Evolutionary conservation across 2,113 vertebrate species (phyloP), one percentile per base, ranked within the genome.

Genomic region (Phycodurus eques): DNA sequence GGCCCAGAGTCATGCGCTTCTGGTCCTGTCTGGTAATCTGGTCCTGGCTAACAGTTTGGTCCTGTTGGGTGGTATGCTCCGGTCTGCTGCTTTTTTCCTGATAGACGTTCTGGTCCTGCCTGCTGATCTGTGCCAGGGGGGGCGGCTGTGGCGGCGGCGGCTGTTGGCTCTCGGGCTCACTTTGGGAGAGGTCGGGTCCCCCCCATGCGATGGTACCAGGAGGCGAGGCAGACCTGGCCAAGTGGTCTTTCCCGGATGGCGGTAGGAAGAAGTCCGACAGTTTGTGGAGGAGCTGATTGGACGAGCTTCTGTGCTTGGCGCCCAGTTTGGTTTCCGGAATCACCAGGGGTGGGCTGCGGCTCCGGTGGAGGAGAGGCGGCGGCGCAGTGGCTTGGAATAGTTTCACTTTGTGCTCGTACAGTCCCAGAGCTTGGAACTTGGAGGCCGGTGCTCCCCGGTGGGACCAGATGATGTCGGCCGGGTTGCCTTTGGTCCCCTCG

Each of bases 1-100:
- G 97, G 35, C 97, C 97, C 13, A 98, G 86, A 4, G 97, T 99
- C 95, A 97, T 84, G 44, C 95, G 91, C 39, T 98, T 97, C 81
- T 94, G 77, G 65, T 93, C 93, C 19, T 88, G 79, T 1, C 91
- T 83, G 60, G 0, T 88, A 11, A 92, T 80, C 14, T 17, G 59
- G 9, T 59, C 56, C 4, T 59, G 56, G 22, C 5, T 13, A n/a
- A 17, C 6, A 1, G 17, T 20, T 53, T 19, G 17, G 49, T 53
- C 49, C 17, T 20, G 49, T 17, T 51, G 4, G 49, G 49, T 8
- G 6, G 6, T 51, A 19, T 51, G 49, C 5, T 51, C 49, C 17
- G 15, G 4, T 20, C 17, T 51, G 49, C 5, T 51, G 27, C 27
- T 59, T 14, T 27, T 5, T 2, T 59, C 56, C 19, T 22, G 53